Evolutionary conservation across 2,888 invertebrate genomes (phyloP), one percentile per base, ranked within the genome.

Genomic region (Nezara viridula): DNA sequence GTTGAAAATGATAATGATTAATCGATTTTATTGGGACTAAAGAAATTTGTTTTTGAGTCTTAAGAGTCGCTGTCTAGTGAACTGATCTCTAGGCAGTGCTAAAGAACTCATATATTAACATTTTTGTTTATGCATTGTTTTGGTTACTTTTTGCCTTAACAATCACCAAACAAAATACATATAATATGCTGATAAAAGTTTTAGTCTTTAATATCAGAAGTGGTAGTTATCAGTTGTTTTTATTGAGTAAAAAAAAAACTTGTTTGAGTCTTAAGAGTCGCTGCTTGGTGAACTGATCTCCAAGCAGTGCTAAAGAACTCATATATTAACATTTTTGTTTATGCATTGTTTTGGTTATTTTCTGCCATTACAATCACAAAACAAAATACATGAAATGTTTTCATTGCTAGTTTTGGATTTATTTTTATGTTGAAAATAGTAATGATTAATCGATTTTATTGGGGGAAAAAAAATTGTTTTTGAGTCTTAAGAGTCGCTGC

Each of bases 61-160:
- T 77, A n/a, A 40, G 77, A 77, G 77, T 77, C 24, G 40, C 40
- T 77, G 44, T 12, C 77, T 77, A 9, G 40, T 77, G 21, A 44
- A 77, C 40, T 77, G 1, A 77, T 40, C 40, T 24, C 44, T 24
- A 77, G 7, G 14, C 24, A 86, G 86, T 86, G 55, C 86, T 55
- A 37, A 52, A 27, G 32, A 52, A 52, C 86, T 86, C 86, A 37
- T 37, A 55, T 37, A 86, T 49, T 37, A 86, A 86, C 5, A 37
- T 50, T 86, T 32, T 86, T 86, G 55, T 86, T 86, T 86, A 86
- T 86, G 86, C 86, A 86, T 37, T 86, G 52, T 52, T 19, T 16
- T 9, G 52, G 49, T 32, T 55, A 49, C 2, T 86, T 52, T 1
- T 9, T 4, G 24, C 24, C 86, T 37, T 52, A 21, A 37, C 52